Evolutionary conservation across 2,113 vertebrate species (phyloP), one percentile per base, ranked within the genome.

Genomic region (Hippopotamus amphibius): DNA sequence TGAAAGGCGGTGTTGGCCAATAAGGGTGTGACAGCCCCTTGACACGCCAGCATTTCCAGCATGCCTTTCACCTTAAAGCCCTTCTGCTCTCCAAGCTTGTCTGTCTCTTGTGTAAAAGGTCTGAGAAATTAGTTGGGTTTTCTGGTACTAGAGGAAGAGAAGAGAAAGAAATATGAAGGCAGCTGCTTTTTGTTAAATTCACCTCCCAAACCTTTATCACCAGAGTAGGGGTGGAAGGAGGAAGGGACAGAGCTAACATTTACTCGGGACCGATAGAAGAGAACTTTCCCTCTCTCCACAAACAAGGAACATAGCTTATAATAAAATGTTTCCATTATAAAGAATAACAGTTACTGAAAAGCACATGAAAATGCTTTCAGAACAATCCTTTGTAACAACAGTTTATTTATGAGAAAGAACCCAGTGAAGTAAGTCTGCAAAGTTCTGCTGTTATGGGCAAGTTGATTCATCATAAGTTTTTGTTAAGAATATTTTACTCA

Each of bases 331-430:
- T 65, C 50, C 37, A 69, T 21, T 91, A 33, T 13, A 83, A 91
- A 69, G n/a, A 72, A 77, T 37, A 72, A 79, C 33, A 74, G 10
- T 57, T 50, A 21, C 19, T 19, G 55, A 57, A 57, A 57, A 21
- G 55, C 55, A 57, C 19, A 89, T 4, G 93, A 63, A 79, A 88
- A 87, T 33, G 46, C 24, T 88, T 76, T 85, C 33, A 68, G 61
- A 46, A 69, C 28, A 57, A 63, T 91, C 46, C 30, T 84, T 63
- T 93, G 53, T 74, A 92, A 6, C 59, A 79, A 82, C 6, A 76
- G 12, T 61, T 68, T 83, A 71, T 69, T 83, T 84, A 43, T 28
- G 50, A 92, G 61, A 84, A 33, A 95, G 57, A 83, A 63, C n/a
- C 59, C 50, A 59, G 12, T 16, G 17, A 89, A 50, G 24, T 17